A percentile compares a stretch with the other conserved stretches of the same genome.
These are phyloP conservation scores for Pluvianellus socialis DNA, from an alignment of 2,113 vertebrate species.

Conservation along the genomic window DNA sequence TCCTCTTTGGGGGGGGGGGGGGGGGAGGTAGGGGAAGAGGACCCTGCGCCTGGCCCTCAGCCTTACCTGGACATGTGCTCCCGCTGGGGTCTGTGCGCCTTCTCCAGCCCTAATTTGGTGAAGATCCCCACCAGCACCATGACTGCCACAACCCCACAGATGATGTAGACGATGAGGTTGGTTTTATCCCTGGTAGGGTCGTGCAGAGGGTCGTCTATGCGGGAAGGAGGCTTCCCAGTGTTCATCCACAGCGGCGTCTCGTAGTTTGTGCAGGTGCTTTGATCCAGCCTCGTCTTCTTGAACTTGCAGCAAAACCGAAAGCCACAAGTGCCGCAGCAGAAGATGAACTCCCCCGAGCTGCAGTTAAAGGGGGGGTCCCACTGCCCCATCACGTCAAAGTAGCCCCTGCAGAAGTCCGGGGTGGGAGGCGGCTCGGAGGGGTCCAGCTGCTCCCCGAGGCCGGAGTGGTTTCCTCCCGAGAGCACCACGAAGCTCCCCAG, in stretches of 20 bases:
- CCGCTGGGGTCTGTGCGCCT: slow-evolving; percentile 95
- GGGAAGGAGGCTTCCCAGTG: slow-evolving; percentile 89
- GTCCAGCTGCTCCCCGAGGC: slow-evolving; percentile 81
- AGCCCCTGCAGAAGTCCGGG: slow-evolving; percentile 92
- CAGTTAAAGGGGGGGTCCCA: slow-evolving; percentile 97
- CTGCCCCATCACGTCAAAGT: slow-evolving; percentile 99
- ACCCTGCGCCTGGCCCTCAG: background rate
- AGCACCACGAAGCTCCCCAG: slow-evolving; percentile 92
- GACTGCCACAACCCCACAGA: slow-evolving; percentile 98
- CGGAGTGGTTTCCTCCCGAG: slow-evolving; percentile 88
- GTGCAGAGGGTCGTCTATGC: slow-evolving; percentile 87
- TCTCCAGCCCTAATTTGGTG: slow-evolving; percentile 97
- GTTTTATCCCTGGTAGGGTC: slow-evolving; percentile 98
- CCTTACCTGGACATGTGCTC: slow-evolving; percentile 97
- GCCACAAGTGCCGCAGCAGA: slow-evolving; percentile 99
- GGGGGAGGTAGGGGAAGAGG: background rate
- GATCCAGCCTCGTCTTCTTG: slow-evolving; percentile 91
- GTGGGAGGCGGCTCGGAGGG: slow-evolving; percentile 87
- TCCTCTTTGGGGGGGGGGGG: background rate
- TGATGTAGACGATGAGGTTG: slow-evolving; percentile 98
- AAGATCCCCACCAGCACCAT: slow-evolving; percentile 99
- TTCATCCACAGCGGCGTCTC: slow-evolving; percentile 93
- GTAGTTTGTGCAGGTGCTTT: slow-evolving; percentile 96
- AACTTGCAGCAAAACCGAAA: slow-evolving; percentile 98
- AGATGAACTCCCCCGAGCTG: slow-evolving; percentile 95